Evolutionary conservation across 2,113 vertebrate genomes (phyloP).

Genomic region (Chloropsis cyanopogon): DNA sequence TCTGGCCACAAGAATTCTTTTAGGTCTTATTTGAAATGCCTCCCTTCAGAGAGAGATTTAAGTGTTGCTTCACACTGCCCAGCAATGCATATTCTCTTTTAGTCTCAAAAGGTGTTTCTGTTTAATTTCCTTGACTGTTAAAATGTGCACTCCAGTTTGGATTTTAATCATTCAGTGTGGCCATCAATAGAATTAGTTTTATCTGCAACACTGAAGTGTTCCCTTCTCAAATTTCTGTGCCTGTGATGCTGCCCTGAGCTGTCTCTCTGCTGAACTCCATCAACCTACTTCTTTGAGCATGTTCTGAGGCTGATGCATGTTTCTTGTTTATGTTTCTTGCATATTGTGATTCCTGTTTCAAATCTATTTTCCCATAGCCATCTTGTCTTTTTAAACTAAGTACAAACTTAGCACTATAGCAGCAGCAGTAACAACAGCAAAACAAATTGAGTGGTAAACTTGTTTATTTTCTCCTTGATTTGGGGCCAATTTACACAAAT

Average conservation of each 20-base stretch:
- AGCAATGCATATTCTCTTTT: background rate
- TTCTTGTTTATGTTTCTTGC: background rate
- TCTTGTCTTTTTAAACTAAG: background rate
- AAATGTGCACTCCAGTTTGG: background rate
- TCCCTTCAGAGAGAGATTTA: background rate
- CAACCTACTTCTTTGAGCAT: background rate
- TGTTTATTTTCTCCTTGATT: background rate
- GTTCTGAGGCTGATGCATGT: background rate
- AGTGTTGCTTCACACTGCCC: background rate
- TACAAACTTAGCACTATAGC: background rate
- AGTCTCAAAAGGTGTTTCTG: background rate
- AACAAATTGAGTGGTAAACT: background rate
- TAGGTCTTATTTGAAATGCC: background rate
- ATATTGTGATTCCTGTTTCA: background rate
- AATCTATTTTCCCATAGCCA: background rate
- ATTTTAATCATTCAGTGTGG: background rate
- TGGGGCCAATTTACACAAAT: background rate
- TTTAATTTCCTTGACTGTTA: background rate
- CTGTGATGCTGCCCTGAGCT: background rate
- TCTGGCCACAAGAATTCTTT: background rate
- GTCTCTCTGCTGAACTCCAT: background rate
- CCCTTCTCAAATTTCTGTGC: background rate
- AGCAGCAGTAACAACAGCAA: background rate
- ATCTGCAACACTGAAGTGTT: fast-evolving
- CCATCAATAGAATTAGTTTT: background rate